Base-by-base conservation (phyloP, 2,888 invertebrate genomes). In the Portevinia maculata region DNA sequence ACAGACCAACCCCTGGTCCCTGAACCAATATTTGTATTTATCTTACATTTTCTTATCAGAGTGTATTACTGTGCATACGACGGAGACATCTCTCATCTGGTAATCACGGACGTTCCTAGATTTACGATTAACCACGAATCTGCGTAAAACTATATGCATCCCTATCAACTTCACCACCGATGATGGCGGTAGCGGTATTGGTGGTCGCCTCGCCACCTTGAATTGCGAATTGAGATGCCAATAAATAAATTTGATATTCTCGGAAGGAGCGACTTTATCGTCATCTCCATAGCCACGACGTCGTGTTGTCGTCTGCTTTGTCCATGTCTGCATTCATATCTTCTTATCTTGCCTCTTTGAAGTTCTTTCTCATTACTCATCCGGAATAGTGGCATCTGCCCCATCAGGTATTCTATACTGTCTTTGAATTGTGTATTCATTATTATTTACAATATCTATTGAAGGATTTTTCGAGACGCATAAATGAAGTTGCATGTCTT, bases 161-260 rank as follows among this genome's bases (percentile, higher is more conserved):
- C n/a, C 19, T 32, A 24, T 60, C 48, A 24, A 11, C 78, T 28
- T 13, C n/a, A n/a, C 13, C 24, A 13, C 30, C 6, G 13, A 41
- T 24, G 41, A 37, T 21, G 50, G 17, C 69, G 44, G 19, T 44
- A 21, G 17, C 69, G 44, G 19, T 44, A 21, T 44, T 17, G 17
- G 11, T 19, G 3, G 13, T 44, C 34, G 52, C 57, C 41, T 62
- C 50, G 57, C 37, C 64, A 70, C 57, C 57, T 69, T 59, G 59
- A 75, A 53, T 70, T 70, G 21, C 52, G 59, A 75, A 53, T 70
- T 70, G 21, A 57, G 64, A 76, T 76, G 59, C 76, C 76, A 81
- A 76, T 76, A 81, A 76, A 76, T 70, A 81, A 81, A 81, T 71
- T 81, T 81, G 46, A 81, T 81, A 76, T 81, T 81, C 81, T 76